Conservation (phyloP, 2,113 vertebrate species). For the Tapirus terrestris region DNA sequence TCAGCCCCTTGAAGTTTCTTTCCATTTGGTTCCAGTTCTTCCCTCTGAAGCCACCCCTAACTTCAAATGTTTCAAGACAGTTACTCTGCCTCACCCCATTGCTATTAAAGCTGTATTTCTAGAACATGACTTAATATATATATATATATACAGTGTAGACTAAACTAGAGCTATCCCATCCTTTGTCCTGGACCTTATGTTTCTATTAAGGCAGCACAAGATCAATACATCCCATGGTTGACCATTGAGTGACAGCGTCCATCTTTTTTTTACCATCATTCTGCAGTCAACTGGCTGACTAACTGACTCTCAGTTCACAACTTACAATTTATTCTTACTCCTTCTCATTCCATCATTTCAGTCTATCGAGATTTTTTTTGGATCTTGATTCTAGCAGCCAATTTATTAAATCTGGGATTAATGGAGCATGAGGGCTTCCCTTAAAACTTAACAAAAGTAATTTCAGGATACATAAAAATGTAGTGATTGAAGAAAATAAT, state of each 20-base stretch:
- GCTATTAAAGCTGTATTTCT: neutral
- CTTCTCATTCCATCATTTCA: slow-evolving; percentile 8
- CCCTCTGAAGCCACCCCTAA: neutral
- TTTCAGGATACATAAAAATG: neutral
- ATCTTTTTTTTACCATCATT: neutral
- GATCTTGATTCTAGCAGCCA: neutral
- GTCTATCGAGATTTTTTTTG: neutral
- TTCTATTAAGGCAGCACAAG: neutral
- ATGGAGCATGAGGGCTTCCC: neutral
- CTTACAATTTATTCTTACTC: slow-evolving; percentile 6
- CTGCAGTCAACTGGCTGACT: neutral
- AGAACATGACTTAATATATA: neutral
- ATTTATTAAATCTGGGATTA: neutral
- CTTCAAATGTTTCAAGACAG: neutral
- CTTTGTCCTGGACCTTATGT: neutral
- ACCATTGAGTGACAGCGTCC: neutral
- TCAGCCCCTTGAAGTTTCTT: neutral
- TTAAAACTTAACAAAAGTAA: slow-evolving; percentile 35
- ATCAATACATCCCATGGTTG: neutral
- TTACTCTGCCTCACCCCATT: neutral
- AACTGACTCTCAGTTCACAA: neutral
- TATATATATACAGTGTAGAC: neutral
- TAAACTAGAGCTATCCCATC: neutral
- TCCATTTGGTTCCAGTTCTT: neutral
- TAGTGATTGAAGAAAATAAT: slow-evolving; percentile 38